Evolutionary conservation across 2,797 vertebrate species (phyloP), one percentile per base, ranked within the genome.

Genomic region (Girardinus metallicus): DNA sequence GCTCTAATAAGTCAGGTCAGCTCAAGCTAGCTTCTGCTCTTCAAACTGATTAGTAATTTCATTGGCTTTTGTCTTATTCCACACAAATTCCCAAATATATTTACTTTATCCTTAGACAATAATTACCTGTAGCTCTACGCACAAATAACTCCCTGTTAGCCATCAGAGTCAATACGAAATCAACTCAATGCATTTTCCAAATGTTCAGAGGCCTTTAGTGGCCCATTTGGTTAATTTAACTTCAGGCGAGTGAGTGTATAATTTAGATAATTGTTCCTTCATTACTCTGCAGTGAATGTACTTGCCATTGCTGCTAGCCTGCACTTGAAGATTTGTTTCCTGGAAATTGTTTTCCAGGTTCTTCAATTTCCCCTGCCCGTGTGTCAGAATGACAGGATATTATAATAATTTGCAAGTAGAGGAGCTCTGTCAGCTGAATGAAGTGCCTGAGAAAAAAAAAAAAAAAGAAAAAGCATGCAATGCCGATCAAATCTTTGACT

Each of bases 381-480:
- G 83, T 86, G 78, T 89, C 79, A 81, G 75, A 84, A 34, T 84
- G 85, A 85, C 82, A 79, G 77, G 78, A 78, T 60, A 88, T 88
- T 85, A 89, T n/a, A 82, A 80, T 75, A 79, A 86, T 90, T 89
- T 90, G 84, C 86, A 86, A 55, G 87, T 55, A 80, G 55, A 82
- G 57, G 80, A 85, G 80, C 76, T 60, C 74, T 80, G 87, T 91
- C 92, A 91, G 87, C 81, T 43, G 80, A 75, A 74, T 49, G 13
- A 72, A 72, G 34, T 51, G 44, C 47, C 84, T 57, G 6, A 49
- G 49, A 51, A 18, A 21, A 49, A 18, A 6, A 6, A 49, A 21
- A 18, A 49, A 74, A 53, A 73, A 73, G 11, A 26, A 81, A 62
- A 41, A 68, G 75, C 62, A 74, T 74, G 34, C 5, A 49, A 66